Evolutionary conservation across 1,140 invertebrate species (phyloP), one percentile per base, ranked within the genome.

Genomic region (Drosophila equinoxialis): DNA sequence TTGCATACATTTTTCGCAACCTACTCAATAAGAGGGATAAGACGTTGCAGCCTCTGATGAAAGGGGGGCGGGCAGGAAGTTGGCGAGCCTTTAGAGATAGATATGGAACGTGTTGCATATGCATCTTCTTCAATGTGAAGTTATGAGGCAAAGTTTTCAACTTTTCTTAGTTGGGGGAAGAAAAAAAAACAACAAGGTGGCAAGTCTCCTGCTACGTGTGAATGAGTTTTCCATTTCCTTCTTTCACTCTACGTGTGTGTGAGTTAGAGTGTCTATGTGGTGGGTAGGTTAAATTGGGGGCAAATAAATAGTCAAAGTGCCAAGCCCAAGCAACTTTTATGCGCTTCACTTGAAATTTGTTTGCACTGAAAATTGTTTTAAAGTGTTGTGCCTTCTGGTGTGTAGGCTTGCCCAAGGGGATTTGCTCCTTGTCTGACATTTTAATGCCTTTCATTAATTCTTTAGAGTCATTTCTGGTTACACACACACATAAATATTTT

Each of bases 121-220:
- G 80, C 84, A 87, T 87, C 83, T 87, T 87, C 84, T 61, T 87
- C 83, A 87, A 78, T 83, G 83, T 77, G 71, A 83, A 87, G 84
- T 87, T 87, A 87, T 89, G 83, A 87, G 80, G 68, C 84, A 86
- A 86, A 86, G 83, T 86, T 86, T 87, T 76, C 66, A 69, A 86
- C 79, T 86, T 86, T 87, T 76, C 61, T 66, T 60, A 11, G 61
- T 65, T 35, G 14, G 17, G 45, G 39, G 64, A 73, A 70, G 37
- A 62, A 68, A 48, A 73, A 23, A 23, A 60, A 66, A 70, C 57
- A 72, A 67, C 69, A 55, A 81, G 63, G 61, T 55, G 55, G 64
- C 61, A 63, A 65, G 67, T 11, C 26, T 37, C 55, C n/a, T 72
- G 68, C 63, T 83, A 84, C 74, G 79, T 87, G 83, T 83, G 83